These are phyloP conservation scores for Phodopus roborovskii DNA, from an alignment of 2,113 vertebrate species.

Conservation along the genomic window DNA sequence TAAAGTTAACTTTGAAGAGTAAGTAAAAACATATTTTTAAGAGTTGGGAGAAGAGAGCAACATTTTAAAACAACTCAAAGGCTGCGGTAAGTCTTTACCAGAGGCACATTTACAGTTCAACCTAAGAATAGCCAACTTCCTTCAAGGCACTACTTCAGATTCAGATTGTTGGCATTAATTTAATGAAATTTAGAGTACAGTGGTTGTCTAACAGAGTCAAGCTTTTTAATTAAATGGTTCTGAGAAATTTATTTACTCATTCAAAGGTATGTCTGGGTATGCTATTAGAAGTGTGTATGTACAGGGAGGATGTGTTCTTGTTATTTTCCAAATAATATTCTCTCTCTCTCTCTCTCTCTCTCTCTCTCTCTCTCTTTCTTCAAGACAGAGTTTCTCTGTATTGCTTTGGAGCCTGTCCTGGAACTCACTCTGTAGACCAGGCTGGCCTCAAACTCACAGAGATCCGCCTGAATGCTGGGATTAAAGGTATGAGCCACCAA, in stretches of 20 bases:
- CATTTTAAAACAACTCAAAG: slow-evolving; percentile 74
- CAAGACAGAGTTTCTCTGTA: no score
- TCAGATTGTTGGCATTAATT: slow-evolving; percentile 72
- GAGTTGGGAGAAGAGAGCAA: slow-evolving; percentile 65
- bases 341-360: no score
- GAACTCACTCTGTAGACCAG: no score
- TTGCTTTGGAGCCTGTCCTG: no score
- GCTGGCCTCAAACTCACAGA: no score
- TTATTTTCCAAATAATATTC: slow-evolving; percentile 15
- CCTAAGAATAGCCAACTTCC: slow-evolving; percentile 63
- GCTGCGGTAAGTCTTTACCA: slow-evolving; percentile 47
- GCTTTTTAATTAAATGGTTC: slow-evolving; percentile 79
- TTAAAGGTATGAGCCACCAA: no score
- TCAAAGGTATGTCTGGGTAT: slow-evolving; percentile 61
- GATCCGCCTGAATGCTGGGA: no score
- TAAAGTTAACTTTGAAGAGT: slow-evolving; percentile 75
- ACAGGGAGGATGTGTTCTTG: not conserved
- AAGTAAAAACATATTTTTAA: slow-evolving; percentile 81
- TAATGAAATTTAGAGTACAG: slow-evolving; percentile 62
- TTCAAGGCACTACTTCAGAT: slow-evolving; percentile 68
- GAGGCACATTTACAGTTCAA: slow-evolving; percentile 69
- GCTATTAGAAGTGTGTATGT: not conserved
- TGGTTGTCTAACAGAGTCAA: slow-evolving; percentile 73
- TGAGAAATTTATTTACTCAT: slow-evolving; percentile 79
- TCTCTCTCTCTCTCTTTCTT: no score